phyloP scores from a whole-genome alignment of 2,113 vertebrate species.

The Hippocampus comes region DNA sequence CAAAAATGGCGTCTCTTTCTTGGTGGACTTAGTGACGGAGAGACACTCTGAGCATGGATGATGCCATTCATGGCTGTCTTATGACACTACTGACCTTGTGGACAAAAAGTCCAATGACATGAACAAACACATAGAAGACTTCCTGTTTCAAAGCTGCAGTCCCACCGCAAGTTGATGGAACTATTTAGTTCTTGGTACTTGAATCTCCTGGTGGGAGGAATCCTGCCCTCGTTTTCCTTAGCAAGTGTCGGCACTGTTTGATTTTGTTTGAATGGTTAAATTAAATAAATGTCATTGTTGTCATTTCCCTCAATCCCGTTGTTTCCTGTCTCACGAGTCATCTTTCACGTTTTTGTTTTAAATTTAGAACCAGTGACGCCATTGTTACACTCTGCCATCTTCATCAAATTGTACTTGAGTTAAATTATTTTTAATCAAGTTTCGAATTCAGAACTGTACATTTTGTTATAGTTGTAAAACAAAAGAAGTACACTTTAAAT shows the following conservation, averaged over 20 bases:
- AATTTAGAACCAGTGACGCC: no score
- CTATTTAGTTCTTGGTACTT: neutral
- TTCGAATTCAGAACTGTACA: no score
- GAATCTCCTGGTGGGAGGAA: neutral
- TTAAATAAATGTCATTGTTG: conserved; percentile 1
- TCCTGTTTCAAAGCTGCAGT: neutral
- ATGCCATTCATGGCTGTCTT: neutral
- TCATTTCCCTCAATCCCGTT: neutral
- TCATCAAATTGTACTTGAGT: no score
- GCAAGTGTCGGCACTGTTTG: neutral
- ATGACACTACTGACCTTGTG: neutral
- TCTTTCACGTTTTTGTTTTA: no score
- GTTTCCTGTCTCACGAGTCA: no score
- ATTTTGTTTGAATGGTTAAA: neutral
- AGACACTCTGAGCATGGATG: neutral
- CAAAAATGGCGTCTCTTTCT: neutral
- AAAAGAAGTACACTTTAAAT: no score
- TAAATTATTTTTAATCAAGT: no score
- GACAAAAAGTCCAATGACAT: neutral
- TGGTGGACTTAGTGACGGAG: neutral
- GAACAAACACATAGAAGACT: neutral
- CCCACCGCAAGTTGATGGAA: neutral
- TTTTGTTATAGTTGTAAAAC: no score
- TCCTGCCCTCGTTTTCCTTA: neutral
- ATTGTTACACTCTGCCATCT: no score